Conservation (phyloP, 2,113 vertebrate genomes). For the Pygoscelis adeliae region DNA sequence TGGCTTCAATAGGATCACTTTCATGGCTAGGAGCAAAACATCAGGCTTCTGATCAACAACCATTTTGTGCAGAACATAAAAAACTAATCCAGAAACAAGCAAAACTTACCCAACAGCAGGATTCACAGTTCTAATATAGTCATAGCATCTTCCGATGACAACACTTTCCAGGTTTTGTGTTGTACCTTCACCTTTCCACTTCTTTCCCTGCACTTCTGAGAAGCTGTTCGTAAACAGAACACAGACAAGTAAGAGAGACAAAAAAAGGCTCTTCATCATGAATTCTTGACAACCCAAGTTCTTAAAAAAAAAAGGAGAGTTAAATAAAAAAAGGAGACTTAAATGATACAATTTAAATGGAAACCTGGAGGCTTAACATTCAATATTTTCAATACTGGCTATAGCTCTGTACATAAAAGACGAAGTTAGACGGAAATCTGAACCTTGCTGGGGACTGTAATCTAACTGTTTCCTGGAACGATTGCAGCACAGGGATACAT, state of each 20-base stretch:
- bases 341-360: not conserved
- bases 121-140: constrained; percentile 61
- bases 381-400: not conserved
- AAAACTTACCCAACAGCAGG: constrained; percentile 71
- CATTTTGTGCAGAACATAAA: not conserved
- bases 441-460: not conserved
- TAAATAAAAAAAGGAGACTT: not conserved
- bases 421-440: not conserved
- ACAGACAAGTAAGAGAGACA: not conserved
- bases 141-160: constrained; percentile 75
- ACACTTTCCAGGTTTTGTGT: constrained; percentile 66
- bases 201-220: not conserved
- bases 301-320: not conserved
- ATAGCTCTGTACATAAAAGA: not conserved
- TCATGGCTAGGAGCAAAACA: not conserved
- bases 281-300: not conserved
- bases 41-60: not conserved
- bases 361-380: not conserved
- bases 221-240: constrained; percentile 8
- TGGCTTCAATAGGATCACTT: not conserved
- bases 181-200: constrained; percentile 72
- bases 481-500: not conserved
- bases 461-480: constrained; percentile 20
- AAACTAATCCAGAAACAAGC: not conserved
- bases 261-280: not conserved